Evolutionary conservation across 2,113 vertebrate species (phyloP).

Genomic region (Anas platyrhynchos): DNA sequence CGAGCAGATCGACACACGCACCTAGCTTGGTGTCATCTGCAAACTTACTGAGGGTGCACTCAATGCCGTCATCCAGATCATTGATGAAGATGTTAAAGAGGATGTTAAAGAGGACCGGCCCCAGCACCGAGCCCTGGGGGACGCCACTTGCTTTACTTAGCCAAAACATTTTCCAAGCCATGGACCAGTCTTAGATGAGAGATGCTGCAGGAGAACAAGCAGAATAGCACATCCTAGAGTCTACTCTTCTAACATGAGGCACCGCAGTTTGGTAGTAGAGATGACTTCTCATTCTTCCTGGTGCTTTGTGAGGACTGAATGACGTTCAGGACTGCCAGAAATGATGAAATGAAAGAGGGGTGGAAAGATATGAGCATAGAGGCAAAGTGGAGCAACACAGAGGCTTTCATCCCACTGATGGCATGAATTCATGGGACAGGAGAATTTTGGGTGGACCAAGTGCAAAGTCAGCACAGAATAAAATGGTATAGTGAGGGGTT

Average conservation of each 20-base stretch:
- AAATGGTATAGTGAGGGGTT: not conserved
- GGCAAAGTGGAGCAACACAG: not conserved
- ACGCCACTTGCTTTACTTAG: not conserved
- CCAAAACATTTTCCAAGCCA: not conserved
- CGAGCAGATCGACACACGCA: no score
- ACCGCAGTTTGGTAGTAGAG: not conserved
- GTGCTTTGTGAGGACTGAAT: not conserved
- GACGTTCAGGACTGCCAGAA: not conserved
- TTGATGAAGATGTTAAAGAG: no score
- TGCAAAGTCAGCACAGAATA: not conserved
- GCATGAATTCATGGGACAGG: not conserved
- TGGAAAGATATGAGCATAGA: not conserved
- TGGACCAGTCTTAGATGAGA: not conserved
- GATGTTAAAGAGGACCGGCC: no score
- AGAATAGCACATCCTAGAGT: not conserved
- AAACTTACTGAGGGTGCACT: no score
- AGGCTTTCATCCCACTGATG: rapidly evolving
- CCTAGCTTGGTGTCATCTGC: no score
- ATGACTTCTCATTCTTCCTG: not conserved
- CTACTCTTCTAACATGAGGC: not conserved
- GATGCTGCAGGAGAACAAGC: not conserved
- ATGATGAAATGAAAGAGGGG: not conserved
- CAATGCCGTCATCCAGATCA: no score
- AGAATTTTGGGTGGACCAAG: not conserved
- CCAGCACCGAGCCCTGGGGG: no score